phyloP scores from a whole-genome alignment of 2,113 vertebrate species.

The Glaucidium brasilianum region DNA sequence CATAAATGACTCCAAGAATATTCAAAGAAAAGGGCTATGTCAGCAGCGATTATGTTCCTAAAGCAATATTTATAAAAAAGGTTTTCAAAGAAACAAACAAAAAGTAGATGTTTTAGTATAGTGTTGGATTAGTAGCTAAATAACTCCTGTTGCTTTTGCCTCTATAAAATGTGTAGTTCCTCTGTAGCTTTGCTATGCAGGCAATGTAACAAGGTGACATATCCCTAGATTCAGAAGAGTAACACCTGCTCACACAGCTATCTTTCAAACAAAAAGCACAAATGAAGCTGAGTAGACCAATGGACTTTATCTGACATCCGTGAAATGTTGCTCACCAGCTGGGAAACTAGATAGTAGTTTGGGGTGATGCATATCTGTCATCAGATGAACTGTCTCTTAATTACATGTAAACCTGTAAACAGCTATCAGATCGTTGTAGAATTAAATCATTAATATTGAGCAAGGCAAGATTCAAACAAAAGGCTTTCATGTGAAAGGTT shows the following conservation, averaged over 20 bases:
- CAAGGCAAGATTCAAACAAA: not conserved
- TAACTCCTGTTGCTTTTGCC: not conserved
- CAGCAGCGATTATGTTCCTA: not conserved
- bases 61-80: not conserved
- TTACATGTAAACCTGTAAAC: not conserved
- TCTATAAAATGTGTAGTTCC: not conserved
- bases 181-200: not conserved
- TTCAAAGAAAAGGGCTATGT: not conserved
- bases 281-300: not conserved
- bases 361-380: not conserved
- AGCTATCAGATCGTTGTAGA: not conserved
- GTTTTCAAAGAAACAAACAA: not conserved
- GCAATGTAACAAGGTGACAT: fast-evolving
- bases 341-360: not conserved
- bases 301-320: not conserved
- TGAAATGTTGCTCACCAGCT: not conserved
- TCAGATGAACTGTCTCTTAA: not conserved
- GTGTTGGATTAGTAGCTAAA: not conserved
- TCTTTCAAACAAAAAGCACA: not conserved
- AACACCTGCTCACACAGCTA: not conserved
- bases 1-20: not conserved
- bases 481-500: not conserved
- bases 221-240: not conserved
- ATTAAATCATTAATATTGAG: not conserved
- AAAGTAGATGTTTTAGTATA: not conserved